Evolutionary conservation across 2,888 invertebrate genomes (phyloP).

Genomic region (Pyrochroa serraticornis): DNA sequence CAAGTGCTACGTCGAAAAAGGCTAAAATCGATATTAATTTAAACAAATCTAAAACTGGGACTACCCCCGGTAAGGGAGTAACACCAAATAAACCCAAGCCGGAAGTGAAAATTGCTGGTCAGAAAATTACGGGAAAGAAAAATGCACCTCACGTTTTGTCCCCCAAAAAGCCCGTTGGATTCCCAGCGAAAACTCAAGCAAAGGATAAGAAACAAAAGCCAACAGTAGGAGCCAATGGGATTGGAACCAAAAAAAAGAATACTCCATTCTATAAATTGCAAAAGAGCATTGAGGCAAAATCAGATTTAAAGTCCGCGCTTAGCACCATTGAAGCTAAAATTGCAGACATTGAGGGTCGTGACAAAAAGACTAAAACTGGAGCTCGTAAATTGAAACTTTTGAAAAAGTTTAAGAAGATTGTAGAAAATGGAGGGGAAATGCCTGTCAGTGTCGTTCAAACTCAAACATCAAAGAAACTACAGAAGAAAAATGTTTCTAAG

Average conservation of each 20-base stretch:
- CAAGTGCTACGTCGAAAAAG: no score
- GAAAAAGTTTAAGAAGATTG: slow-evolving; percentile 11
- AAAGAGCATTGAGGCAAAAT: slow-evolving; percentile 27
- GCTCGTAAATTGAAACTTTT: slow-evolving; percentile 34
- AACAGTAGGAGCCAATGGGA: slow-evolving; percentile 7
- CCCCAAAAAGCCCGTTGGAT: no score
- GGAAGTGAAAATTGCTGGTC: no score
- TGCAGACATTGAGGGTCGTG: slow-evolving; percentile 23
- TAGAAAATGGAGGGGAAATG: background rate
- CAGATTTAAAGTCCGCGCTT: slow-evolving; percentile 19
- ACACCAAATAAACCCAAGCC: no score
- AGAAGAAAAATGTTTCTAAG: background rate
- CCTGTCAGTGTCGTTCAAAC: background rate
- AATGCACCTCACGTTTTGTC: no score
- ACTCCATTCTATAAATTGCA: slow-evolving; percentile 23
- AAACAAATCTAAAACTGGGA: no score
- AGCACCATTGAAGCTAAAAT: slow-evolving; percentile 31
- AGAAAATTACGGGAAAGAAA: no score
- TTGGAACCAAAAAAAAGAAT: slow-evolving; percentile 23
- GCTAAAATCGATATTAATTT: no score
- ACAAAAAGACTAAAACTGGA: slow-evolving; percentile 38
- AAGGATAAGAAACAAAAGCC: background rate
- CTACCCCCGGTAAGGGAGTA: no score
- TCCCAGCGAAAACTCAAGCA: background rate
- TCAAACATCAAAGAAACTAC: background rate